phyloP scores from a whole-genome alignment of 2,113 vertebrate species.

The Cephalopholis sonnerati region DNA sequence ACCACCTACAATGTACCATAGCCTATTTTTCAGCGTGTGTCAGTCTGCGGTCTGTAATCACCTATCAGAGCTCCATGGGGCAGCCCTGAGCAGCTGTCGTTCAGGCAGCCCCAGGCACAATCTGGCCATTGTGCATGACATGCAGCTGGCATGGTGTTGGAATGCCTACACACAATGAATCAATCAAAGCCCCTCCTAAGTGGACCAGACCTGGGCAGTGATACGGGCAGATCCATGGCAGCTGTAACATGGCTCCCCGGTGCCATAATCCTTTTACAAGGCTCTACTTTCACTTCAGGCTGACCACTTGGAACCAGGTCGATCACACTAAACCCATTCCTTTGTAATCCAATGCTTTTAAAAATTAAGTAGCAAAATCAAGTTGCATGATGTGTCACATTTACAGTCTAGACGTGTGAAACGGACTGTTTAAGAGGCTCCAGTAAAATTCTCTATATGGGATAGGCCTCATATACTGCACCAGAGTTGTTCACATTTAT shows the following conservation, averaged over 20 bases:
- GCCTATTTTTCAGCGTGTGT: neutral
- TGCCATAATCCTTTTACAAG: conserved; percentile 63
- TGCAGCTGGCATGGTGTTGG: conserved; percentile 76
- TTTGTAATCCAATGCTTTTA: conserved; percentile 53
- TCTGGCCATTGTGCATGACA: conserved; percentile 78
- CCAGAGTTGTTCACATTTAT: conserved; percentile 27
- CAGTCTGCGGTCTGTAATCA: conserved; percentile 38
- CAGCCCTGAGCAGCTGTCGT: conserved; percentile 77
- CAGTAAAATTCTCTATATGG: conserved; percentile 24
- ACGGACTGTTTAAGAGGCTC: conserved; percentile 30
- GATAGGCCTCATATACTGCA: conserved; percentile 8
- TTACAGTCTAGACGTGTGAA: conserved; percentile 49
- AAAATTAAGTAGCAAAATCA: conserved; percentile 27
- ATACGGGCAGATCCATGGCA: conserved; percentile 66
- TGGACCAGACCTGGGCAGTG: conserved; percentile 57
- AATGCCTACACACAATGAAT: conserved; percentile 74
- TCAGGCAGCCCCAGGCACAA: conserved; percentile 69
- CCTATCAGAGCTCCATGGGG: conserved; percentile 30
- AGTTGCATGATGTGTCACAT: conserved; percentile 28
- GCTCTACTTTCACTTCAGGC: conserved; percentile 57
- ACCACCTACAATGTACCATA: neutral
- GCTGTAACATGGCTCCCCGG: conserved; percentile 66
- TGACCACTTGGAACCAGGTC: conserved; percentile 34
- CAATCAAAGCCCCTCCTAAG: conserved; percentile 69
- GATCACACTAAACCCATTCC: conserved; percentile 27